phyloP scores from a whole-genome alignment of 2,797 vertebrate species.

The Bufotes viridis region DNA sequence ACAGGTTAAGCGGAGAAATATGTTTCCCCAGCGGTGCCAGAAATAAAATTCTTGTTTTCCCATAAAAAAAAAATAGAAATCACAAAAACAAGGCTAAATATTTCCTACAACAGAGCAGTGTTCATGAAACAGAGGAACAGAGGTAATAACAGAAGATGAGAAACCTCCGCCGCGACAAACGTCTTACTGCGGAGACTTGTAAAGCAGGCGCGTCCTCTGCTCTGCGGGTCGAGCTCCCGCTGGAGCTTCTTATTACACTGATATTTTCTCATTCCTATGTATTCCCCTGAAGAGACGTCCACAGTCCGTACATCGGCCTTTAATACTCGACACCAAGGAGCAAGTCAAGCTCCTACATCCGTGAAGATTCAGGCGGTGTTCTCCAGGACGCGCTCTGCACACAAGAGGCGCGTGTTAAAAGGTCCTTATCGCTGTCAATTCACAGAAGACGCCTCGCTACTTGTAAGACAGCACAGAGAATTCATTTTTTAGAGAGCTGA shows the following conservation, averaged over 20 bases:
- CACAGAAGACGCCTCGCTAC: too few species aligned
- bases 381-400: background rate
- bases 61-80: too few species aligned
- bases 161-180: background rate
- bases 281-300: background rate
- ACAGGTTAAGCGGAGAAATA: too few species aligned
- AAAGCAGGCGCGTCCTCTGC: background rate
- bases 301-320: conserved; percentile 14
- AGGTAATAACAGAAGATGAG: too few species aligned
- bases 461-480: too few species aligned
- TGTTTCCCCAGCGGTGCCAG: too few species aligned
- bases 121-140: too few species aligned
- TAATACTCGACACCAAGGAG: conserved; percentile 19
- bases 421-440: background rate
- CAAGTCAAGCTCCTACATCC: background rate
- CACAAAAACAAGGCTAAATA: too few species aligned
- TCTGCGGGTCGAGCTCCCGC: background rate
- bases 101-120: too few species aligned
- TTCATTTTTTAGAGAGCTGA: background rate
- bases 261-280: conserved; percentile 2
- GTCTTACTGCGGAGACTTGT: background rate
- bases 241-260: background rate
- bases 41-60: too few species aligned
- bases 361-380: conserved; percentile 1
- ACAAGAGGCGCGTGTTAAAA: background rate